Base-by-base conservation (phyloP, 2,113 vertebrate genomes). In the Merops nubicus region DNA sequence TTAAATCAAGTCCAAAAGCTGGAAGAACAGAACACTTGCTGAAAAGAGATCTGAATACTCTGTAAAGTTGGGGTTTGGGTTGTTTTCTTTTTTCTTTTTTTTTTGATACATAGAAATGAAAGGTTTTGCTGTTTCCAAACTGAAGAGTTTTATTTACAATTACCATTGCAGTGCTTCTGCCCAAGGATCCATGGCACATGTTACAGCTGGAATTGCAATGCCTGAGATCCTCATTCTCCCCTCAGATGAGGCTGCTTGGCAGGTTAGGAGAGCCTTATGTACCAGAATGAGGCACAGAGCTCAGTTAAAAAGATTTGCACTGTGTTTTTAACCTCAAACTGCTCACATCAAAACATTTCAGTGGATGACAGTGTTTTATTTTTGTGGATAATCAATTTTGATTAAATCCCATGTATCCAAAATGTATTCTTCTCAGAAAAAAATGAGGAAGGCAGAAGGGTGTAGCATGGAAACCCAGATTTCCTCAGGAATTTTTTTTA, bases 271-370 rank as follows among this genome's bases (percentile, higher is more conserved):
- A 91, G 45, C 54, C 63, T 51, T 70, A 11, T 33, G 8, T 56
- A 76, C 85, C 80, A 73, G 64, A 9, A 64, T 73, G 63, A 90
- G 56, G 73, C 59, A 69, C 13, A 50, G 63, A 88, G 22, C 20
- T 83, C 50, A 87, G 15, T 63, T 57, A 54, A 80, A 95, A 83
- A 76, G 45, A 74, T 89, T 90, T 95, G 42, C 47, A 23, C 59
- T 57, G 17, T 59, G 31, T 74, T 95, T 95, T 93, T 92, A 91
- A 88, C 56, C 40, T 90, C 11, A 70, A 36, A 95, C 21, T 72
- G 22, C 50, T 87, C 64, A 56, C 12, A 88, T 75, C 31, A 86
- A 89, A 96, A 56, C 17, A 40, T 60, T 90, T 63, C 51, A 59
- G 59, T 11, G 11, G 5, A 51, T 84, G 60, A 74, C 8, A 21